Evolutionary conservation across 2,888 invertebrate species (phyloP), one percentile per base, ranked within the genome.

Genomic region (Nemotelus pantherinus): DNA sequence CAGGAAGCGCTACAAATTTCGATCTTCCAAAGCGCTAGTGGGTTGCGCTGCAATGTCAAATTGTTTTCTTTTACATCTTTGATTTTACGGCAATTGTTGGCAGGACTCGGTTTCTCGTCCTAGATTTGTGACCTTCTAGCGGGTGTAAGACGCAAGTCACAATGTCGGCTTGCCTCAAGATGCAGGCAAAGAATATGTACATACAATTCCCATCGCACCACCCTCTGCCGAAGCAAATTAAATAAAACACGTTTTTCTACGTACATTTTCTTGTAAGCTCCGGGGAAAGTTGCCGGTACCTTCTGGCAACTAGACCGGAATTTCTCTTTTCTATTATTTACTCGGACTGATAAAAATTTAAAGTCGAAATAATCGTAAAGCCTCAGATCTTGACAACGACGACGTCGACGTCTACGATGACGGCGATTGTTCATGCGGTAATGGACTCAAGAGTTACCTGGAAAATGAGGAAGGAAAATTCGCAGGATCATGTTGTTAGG

Each of bases 31-130:
- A 63, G 53, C 65, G 76, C 64, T 65, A 77, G 77, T 77, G 70
- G 74, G 68, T 76, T 79, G 25, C 25, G 25, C 25, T 25, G 79
- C 77, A 79, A 77, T 70, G 75, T 70, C 68, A 79, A 79, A 79
- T 79, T 75, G 77, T 79, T 79, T 79, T 65, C 60, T 74, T 74
- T 79, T 77, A 79, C 75, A 77, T 79, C 79, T 79, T 79, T 79
- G 79, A 79, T 79, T 79, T 77, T 77, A 79, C 79, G 77, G 75
- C 77, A 79, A 79, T 77, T 79, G 77, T 77, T 70, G 2, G 58
- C 45, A 57, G 47, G 58, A 58, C 72, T 57, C 47, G 10, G 58
- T 63, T 48, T 74, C 25, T 55, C 57, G 9, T 25, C 55, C 25
- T 55, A 55, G 63, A 43, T 39, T 43, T 63, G 63, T 63, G 43